Conservation (phyloP, 2,113 vertebrate species). For the Pantherophis guttatus region DNA sequence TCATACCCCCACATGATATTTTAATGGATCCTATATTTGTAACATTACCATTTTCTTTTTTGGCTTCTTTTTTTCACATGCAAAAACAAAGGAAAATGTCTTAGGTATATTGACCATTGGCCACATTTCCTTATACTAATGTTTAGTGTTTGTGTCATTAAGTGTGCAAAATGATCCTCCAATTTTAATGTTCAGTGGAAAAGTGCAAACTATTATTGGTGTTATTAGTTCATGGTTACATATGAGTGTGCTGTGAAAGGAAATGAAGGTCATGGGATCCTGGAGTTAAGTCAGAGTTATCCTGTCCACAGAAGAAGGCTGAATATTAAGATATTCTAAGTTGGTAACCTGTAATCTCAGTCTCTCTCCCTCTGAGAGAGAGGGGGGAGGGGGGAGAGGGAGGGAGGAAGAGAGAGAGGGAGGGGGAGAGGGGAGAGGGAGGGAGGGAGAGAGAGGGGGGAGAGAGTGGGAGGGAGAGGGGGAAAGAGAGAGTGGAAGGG, state of each 20-base stretch:
- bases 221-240: background rate
- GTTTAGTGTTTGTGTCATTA: background rate
- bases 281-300: background rate
- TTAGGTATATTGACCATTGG: background rate
- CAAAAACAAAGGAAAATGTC: background rate
- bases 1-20: background rate
- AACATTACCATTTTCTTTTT: background rate
- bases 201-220: background rate
- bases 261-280: background rate
- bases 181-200: background rate
- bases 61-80: background rate
- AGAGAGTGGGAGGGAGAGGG: too few relatives aligned
- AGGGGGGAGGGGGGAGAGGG: too few relatives aligned
- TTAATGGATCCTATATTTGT: background rate
- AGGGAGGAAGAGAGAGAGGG: too few relatives aligned
- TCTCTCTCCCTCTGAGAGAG: too few relatives aligned
- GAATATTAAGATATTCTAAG: background rate
- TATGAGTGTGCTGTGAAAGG: background rate
- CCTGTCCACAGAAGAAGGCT: background rate
- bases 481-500: too few relatives aligned
- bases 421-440: too few relatives aligned
- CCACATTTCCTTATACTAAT: background rate
- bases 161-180: background rate
- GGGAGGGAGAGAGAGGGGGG: too few relatives aligned
- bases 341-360: background rate